Conservation (phyloP, 2,888 invertebrate genomes). For the Aporophyla nigra region DNA sequence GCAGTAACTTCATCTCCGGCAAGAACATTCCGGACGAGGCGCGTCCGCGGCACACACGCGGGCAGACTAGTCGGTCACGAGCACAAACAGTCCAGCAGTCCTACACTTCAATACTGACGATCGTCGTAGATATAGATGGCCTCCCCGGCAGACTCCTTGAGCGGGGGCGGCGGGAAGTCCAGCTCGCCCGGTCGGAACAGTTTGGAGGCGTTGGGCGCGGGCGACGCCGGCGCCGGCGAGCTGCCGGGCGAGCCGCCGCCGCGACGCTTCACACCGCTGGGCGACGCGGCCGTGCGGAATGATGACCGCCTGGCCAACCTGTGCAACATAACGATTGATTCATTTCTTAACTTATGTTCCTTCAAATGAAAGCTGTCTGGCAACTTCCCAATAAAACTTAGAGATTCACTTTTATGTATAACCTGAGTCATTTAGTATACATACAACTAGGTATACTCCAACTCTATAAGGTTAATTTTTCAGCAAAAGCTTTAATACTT, state of each 20-base stretch:
- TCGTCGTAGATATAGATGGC: conserved; percentile 91
- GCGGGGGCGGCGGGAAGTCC: conserved; percentile 87
- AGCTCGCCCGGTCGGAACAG: conserved; percentile 87
- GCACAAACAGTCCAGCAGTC: conserved; percentile 55
- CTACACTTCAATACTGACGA: conserved; percentile 83
- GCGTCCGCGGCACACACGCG: conserved; percentile 53
- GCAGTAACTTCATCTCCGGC: conserved; percentile 65
- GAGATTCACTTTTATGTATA: neutral
- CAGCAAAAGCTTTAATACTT: neutral
- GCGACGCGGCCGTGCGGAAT: conserved; percentile 89
- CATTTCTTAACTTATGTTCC: neutral
- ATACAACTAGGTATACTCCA: neutral
- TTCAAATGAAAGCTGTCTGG: neutral
- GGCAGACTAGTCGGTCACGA: conserved; percentile 72
- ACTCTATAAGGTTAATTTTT: neutral
- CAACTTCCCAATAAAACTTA: neutral
- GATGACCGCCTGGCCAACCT: conserved; percentile 93
- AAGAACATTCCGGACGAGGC: conserved; percentile 63
- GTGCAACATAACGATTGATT: neutral
- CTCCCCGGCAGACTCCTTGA: conserved; percentile 93
- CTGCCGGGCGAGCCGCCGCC: conserved; percentile 85
- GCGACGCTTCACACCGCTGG: conserved; percentile 87
- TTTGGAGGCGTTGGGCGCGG: conserved; percentile 89
- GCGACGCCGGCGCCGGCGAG: conserved; percentile 87
- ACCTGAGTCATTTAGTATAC: neutral